A percentile compares a stretch with the other conserved stretches of the same genome.
These are phyloP conservation scores for Idaea straminata DNA, from an alignment of 2,888 invertebrate genomes.

Conservation along the genomic window DNA sequence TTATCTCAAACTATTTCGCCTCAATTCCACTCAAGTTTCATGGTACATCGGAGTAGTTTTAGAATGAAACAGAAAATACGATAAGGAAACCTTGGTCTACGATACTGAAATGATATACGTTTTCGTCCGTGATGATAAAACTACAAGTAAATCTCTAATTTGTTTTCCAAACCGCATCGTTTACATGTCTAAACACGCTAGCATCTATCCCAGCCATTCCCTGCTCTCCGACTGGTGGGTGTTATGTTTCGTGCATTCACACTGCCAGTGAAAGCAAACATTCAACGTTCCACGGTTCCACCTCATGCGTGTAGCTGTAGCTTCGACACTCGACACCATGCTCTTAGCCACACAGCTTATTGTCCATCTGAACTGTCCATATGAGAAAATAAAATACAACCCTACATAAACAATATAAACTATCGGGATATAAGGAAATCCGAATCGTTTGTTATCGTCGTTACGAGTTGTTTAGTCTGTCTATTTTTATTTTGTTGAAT, in stretches of 20 bases:
- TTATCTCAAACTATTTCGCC: not conserved
- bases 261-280: constrained; percentile 71
- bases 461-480: not conserved
- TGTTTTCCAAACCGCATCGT: constrained; percentile 20
- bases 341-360: constrained; percentile 47
- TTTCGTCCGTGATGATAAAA: constrained; percentile 1
- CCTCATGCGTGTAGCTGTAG: constrained; percentile 60
- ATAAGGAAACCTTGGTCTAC: no score
- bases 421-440: not conserved
- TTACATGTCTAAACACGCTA: constrained; percentile 24
- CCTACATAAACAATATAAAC: not conserved
- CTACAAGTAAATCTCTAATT: constrained; percentile 5
- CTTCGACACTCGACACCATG: constrained; percentile 67
- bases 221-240: constrained; percentile 47
- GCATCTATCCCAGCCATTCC: constrained; percentile 44
- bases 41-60: no score
- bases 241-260: constrained; percentile 67
- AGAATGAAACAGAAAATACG: no score
- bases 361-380: not conserved
- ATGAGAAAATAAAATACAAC: not conserved
- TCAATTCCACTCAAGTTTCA: not conserved
- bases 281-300: constrained; percentile 52
- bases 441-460: no score
- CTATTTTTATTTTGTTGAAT: not conserved
- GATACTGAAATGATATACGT: constrained; percentile 6